Conservation (phyloP, 2,888 invertebrate species). For the Chloromyia formosa region DNA sequence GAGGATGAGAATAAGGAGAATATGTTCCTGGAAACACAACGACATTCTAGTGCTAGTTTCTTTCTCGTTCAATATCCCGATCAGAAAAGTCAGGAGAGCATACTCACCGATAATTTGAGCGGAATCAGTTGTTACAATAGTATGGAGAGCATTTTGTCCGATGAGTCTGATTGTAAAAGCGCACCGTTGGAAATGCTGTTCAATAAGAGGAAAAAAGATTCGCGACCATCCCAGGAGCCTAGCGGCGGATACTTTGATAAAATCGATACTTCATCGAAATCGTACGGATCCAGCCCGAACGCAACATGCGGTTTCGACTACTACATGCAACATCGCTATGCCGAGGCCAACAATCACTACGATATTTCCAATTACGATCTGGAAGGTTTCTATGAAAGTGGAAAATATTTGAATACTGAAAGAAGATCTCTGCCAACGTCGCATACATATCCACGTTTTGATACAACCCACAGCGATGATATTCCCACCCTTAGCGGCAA, state of each 20-base stretch:
- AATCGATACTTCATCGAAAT: slow-evolving; percentile 69
- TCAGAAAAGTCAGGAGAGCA: slow-evolving; percentile 79
- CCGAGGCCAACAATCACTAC: slow-evolving; percentile 56
- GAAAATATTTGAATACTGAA: slow-evolving; percentile 5
- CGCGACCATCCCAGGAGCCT: slow-evolving; percentile 61
- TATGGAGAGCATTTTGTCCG: slow-evolving; percentile 81
- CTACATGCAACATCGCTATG: slow-evolving; percentile 63
- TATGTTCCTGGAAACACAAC: slow-evolving; percentile 68
- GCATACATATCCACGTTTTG: slow-evolving; percentile 47
- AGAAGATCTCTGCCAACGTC: slow-evolving; percentile 42
- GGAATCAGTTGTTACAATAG: slow-evolving; percentile 76
- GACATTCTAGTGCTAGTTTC: slow-evolving; percentile 82
- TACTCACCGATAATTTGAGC: slow-evolving; percentile 77
- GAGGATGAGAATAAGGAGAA: slow-evolving; percentile 56
- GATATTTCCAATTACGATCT: slow-evolving; percentile 63
- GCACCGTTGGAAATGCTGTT: slow-evolving; percentile 80
- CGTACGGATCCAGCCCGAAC: slow-evolving; percentile 73
- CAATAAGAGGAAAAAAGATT: slow-evolving; percentile 55
- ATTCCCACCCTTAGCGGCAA: slow-evolving; percentile 61
- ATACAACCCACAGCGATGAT: slow-evolving; percentile 54
- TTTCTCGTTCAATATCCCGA: slow-evolving; percentile 72
- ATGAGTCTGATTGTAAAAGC: slow-evolving; percentile 82
- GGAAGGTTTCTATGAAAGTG: slow-evolving; percentile 54
- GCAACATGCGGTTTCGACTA: slow-evolving; percentile 67
- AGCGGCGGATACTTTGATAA: slow-evolving; percentile 60